These are phyloP conservation scores for Miichthys miiuy DNA, from an alignment of 2,797 vertebrate species.

Conservation along the genomic window DNA sequence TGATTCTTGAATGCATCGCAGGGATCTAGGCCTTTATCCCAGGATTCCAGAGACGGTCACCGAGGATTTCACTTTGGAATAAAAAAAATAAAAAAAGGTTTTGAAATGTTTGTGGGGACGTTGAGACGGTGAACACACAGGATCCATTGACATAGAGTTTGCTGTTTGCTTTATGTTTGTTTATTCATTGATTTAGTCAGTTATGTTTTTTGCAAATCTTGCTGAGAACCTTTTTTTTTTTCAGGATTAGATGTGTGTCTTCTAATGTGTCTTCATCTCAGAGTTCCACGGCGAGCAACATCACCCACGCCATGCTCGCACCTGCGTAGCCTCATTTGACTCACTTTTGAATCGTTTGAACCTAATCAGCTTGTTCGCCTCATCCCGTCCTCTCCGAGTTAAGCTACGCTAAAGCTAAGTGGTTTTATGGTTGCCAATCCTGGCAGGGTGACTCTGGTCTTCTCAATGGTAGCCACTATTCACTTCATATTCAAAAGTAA, in stretches of 20 bases:
- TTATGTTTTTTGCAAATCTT: not conserved
- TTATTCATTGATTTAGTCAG: constrained; percentile 12
- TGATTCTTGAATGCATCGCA: constrained; percentile 50
- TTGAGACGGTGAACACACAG: constrained; percentile 12
- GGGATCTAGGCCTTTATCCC: constrained; percentile 43
- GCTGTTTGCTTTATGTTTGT: not conserved
- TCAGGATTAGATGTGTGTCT: not conserved
- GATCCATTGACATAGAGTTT: constrained; percentile 17
- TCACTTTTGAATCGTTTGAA: constrained; percentile 15
- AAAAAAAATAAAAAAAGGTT: constrained; percentile 1
- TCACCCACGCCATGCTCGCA: not conserved
- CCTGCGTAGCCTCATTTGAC: constrained; percentile 34
- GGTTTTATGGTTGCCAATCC: constrained; percentile 43
- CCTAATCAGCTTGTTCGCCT: constrained; percentile 28
- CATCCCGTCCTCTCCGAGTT: constrained; percentile 34
- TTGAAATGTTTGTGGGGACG: constrained; percentile 12
- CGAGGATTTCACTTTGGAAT: constrained; percentile 29
- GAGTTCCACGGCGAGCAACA: not conserved
- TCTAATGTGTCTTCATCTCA: not conserved
- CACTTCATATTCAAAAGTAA: constrained; percentile 84
- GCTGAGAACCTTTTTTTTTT: not conserved
- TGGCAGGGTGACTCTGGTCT: constrained; percentile 66
- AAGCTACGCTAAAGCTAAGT: constrained; percentile 45
- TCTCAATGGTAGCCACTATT: constrained; percentile 82
- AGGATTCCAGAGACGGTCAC: constrained; percentile 42